Base-by-base conservation (phyloP, 2,888 invertebrate species). In the Acleris laterana region DNA sequence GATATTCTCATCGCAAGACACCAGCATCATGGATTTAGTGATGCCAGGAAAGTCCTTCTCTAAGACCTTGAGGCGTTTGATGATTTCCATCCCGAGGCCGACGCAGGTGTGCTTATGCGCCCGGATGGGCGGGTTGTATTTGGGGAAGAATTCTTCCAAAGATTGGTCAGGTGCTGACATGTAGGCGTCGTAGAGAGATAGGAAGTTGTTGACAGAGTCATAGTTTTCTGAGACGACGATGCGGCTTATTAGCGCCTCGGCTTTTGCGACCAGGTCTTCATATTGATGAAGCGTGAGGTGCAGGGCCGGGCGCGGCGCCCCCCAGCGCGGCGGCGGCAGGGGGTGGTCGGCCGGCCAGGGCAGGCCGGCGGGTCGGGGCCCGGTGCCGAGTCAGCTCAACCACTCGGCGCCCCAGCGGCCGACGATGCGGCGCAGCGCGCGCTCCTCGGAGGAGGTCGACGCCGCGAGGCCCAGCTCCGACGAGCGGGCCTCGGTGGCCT, bases 321-420 rank as follows among this genome's bases (percentile, higher is more conserved):
- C 91, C 90, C 90, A 91, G 79, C 88, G 81, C 75, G 92, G 93
- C 2, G 88, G 87, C 78, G 89, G 90, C 52, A 92, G 89, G 87
- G 89, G 92, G 89, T 88, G 89, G 74, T 85, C 85, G 73, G 86
- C 87, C 85, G 93, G 92, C 93, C 93, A 93, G 65, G 78, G 81
- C 71, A 79, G 84, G 80, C 82, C 84, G 70, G 82, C 70, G 64
- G 82, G 73, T 72, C 79, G 81, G 69, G 76, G 79, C 42, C 78
- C 85, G 69, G 85, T 82, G 95, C 95, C 96, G 98, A 98, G 98
- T 98, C 98, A 98, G 97, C 98, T 98, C 94, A 98, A 97, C 98
- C 98, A 98, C 94, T 98, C 97, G 94, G 96, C 95, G 88, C 97
- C 97, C 97, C 97, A 98, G 84, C 97, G 96, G 82, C 97, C 97